Percentiles rank a stretch among this genome's conserved stretches.
Conservation (phyloP, 2,113 vertebrate genomes). For the Syngnathus typhle region DNA sequence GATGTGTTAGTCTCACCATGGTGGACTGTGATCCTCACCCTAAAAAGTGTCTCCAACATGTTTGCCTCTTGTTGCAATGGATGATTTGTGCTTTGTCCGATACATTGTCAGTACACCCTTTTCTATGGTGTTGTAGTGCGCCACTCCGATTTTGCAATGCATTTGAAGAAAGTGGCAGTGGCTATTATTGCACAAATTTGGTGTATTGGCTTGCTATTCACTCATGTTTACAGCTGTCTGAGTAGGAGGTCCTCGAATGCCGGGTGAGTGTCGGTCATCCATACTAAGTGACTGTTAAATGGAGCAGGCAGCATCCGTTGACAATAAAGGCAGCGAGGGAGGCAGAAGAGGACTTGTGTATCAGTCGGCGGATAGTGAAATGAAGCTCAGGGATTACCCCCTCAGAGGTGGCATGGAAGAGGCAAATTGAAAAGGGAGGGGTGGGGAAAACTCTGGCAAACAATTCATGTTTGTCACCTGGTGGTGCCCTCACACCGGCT, state of each 20-base stretch:
- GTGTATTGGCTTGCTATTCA: conserved; percentile 19
- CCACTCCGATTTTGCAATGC: neutral
- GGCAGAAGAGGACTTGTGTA: conserved; percentile 54
- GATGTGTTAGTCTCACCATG: neutral
- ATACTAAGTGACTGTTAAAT: conserved; percentile 66
- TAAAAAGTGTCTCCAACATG: neutral
- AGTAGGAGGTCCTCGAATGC: conserved; percentile 60
- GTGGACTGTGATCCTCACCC: neutral
- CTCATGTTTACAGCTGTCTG: conserved; percentile 42
- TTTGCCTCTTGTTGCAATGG: neutral
- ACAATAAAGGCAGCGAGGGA: conserved; percentile 53
- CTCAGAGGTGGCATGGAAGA: conserved; percentile 58
- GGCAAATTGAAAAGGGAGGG: conserved; percentile 67
- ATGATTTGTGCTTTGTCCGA: neutral
- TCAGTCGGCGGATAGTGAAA: conserved; percentile 51
- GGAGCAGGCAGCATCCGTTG: conserved; percentile 49
- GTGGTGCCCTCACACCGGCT: conserved; percentile 42
- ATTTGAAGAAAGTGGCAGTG: neutral
- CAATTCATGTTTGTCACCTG: conserved; percentile 73
- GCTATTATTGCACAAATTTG: conserved; percentile 23
- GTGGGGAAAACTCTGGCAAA: conserved; percentile 58
- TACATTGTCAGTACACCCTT: neutral
- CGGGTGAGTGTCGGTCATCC: conserved; percentile 56
- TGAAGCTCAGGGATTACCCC: conserved; percentile 65
- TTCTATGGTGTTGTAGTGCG: neutral